Conservation (phyloP, 2,888 invertebrate species). For the Nomada hirtipes region DNA sequence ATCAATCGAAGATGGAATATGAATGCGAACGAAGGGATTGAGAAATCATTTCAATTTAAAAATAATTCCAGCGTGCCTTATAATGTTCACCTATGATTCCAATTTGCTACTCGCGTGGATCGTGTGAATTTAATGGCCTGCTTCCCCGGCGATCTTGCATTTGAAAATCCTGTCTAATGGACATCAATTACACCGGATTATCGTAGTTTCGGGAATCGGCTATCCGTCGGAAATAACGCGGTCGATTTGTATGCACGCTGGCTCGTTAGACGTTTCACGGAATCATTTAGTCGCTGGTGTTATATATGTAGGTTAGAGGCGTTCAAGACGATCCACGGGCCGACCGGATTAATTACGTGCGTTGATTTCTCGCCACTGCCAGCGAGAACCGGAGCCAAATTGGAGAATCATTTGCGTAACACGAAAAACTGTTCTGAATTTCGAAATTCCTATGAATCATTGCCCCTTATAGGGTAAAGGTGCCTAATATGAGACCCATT, state of each 20-base stretch:
- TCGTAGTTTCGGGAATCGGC: conserved; percentile 22
- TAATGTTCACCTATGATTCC: too few relatives aligned
- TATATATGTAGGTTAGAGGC: conserved; percentile 59
- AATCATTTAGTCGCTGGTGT: conserved; percentile 56
- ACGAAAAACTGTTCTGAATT: too few relatives aligned
- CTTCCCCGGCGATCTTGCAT: too few relatives aligned
- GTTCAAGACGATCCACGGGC: conserved; percentile 62
- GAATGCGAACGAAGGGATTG: too few relatives aligned
- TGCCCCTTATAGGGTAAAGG: too few relatives aligned
- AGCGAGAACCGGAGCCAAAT: conserved; percentile 33
- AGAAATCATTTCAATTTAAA: too few relatives aligned
- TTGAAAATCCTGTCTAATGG: conserved; percentile 9
- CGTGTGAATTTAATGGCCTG: too few relatives aligned
- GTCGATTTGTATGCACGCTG: conserved; percentile 38
- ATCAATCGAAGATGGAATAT: too few relatives aligned
- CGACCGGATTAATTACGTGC: conserved; percentile 53
- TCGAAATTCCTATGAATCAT: too few relatives aligned
- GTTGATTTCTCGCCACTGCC: conserved; percentile 61
- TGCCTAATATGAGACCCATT: too few relatives aligned
- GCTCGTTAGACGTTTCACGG: conserved; percentile 62
- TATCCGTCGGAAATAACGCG: conserved; percentile 34
- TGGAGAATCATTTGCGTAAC: not conserved
- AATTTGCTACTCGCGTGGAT: too few relatives aligned
- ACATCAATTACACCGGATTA: conserved; percentile 32
- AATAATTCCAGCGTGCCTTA: too few relatives aligned